These are phyloP conservation scores for Bolborhynchus lineola DNA, from an alignment of 2,113 vertebrate species.

Conservation along the genomic window DNA sequence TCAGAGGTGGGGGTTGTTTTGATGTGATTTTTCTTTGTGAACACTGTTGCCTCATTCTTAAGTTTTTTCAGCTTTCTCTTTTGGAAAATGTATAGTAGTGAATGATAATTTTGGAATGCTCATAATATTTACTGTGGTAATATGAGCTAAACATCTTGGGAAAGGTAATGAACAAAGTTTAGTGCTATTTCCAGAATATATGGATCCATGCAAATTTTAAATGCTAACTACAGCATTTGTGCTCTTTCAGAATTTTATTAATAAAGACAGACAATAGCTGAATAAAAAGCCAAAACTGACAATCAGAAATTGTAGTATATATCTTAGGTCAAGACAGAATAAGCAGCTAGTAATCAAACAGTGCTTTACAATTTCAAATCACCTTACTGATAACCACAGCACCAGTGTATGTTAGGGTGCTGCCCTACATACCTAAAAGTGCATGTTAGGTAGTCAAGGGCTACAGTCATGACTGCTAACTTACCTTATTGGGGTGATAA, in stretches of 20 bases:
- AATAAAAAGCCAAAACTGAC: background rate
- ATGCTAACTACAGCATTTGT: fast-evolving
- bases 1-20: background rate
- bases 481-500: background rate
- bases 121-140: background rate
- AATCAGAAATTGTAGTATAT: background rate
- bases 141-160: background rate
- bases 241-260: background rate
- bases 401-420: background rate
- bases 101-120: background rate
- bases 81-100: background rate
- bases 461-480: background rate
- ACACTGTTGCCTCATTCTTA: background rate
- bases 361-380: background rate
- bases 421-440: background rate
- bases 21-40: background rate
- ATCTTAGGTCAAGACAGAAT: background rate
- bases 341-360: background rate
- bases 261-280: background rate
- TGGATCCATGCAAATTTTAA: background rate
- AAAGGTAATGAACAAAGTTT: background rate
- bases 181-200: background rate
- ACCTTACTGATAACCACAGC: background rate
- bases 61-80: background rate
- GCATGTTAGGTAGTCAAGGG: background rate